Evolutionary conservation across 2,888 invertebrate species (phyloP), one percentile per base, ranked within the genome.

Genomic region (Ennomos erosarius): DNA sequence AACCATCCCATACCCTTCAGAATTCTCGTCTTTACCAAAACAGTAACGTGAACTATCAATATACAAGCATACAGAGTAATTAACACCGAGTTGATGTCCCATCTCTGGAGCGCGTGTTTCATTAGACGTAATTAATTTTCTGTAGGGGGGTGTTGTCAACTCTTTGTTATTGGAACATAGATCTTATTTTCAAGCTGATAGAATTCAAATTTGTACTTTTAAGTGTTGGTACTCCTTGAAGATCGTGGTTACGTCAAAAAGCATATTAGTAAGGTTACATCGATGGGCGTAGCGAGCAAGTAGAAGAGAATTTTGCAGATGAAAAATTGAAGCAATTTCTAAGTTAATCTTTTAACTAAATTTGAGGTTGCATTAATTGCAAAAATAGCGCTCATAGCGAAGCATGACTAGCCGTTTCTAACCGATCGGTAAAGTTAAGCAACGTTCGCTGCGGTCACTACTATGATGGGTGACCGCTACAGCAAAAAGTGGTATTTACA

Each of bases 51-150:
- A 47, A 55, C 49, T 53, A 57, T 61, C 46, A 47, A 62, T 55
- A 16, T 56, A 51, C 42, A 13, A 8, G 34, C 53, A 47, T 53
- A 33, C 50, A 49, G 44, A 61, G 64, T 62, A 66, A 48, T 62
- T 62, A 67, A 58, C 63, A 64, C 61, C 51, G 54, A 54, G 59
- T 65, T 68, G 68, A 71, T 71, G 73, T 76, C 77, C 59, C 60
- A 62, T 67, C 66, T 65, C 66, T 56, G 35, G 60, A 71, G 72
- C 78, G 75, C 70, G 73, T 81, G 81, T 82, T 82, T 84, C 83
- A 84, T 87, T 85, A 85, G 79, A 80, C 70, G 74, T 80, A 81
- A 85, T 87, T 84, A 84, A 82, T 84, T 84, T 81, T 79, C 73
- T 74, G 76, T 68, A 48, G 33, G 34, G 38, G 40, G 48, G 45